These are phyloP conservation scores for Pseudococcus longispinus DNA, from an alignment of 2,888 invertebrate species.

Conservation along the genomic window DNA sequence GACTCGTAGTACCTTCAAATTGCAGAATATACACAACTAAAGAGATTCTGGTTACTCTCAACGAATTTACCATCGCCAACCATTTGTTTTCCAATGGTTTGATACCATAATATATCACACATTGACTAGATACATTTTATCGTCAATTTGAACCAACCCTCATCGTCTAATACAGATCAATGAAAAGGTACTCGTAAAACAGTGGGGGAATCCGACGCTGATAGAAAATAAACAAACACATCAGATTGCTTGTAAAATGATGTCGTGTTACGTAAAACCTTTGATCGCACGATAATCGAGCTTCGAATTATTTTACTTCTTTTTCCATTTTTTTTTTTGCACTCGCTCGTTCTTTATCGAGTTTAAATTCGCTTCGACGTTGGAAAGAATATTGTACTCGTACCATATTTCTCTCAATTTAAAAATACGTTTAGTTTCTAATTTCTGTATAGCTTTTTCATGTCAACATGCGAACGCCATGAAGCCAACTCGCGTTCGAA, in stretches of 20 bases:
- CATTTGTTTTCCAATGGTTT: too few species aligned
- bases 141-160: not conserved
- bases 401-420: not conserved
- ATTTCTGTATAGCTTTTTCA: constrained; percentile 20
- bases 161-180: not conserved
- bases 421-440: constrained; percentile 2
- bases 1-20: too few species aligned
- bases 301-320: constrained; percentile 12
- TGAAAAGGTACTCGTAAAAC: not conserved
- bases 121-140: not conserved
- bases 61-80: too few species aligned
- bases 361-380: not conserved
- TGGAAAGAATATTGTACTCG: not conserved
- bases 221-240: not conserved
- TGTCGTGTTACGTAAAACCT: constrained; percentile 16
- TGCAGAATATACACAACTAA: too few species aligned
- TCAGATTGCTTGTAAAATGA: constrained; percentile 4
- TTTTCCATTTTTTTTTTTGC: not conserved
- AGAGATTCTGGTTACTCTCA: too few species aligned
- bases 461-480: not conserved
- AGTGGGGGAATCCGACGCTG: not conserved
- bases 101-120: not conserved
- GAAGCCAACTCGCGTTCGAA: not conserved
- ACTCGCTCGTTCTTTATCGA: not conserved
- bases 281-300: constrained; percentile 33